These are phyloP conservation scores for Pipistrellus kuhlii DNA, from an alignment of 2,797 vertebrate species.

Conservation along the genomic window DNA sequence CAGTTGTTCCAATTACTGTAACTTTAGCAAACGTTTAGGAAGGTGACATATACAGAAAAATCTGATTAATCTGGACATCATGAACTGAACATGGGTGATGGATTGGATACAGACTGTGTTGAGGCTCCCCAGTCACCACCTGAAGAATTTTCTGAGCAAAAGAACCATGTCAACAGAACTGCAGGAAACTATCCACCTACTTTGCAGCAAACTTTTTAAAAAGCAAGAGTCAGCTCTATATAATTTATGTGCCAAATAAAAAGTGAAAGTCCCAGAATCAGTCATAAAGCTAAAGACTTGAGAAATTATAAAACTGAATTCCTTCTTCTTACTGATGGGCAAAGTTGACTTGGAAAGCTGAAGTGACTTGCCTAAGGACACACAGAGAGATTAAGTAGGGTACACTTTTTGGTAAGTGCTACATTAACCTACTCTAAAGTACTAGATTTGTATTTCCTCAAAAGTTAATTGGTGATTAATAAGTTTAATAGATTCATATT, in stretches of 20 bases:
- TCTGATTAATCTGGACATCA: slow-evolving; percentile 38
- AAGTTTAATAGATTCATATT: slow-evolving; percentile 16
- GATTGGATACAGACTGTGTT: not conserved
- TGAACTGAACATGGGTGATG: slow-evolving; percentile 52
- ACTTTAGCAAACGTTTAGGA: slow-evolving; percentile 58
- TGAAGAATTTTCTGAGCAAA: slow-evolving; percentile 52
- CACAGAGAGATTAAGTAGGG: not conserved
- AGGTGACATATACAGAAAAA: slow-evolving; percentile 40
- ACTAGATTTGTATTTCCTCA: not conserved
- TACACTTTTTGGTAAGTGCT: not conserved
- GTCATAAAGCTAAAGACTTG: slow-evolving; percentile 23
- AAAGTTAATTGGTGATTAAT: slow-evolving; percentile 27
- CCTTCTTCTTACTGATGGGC: slow-evolving; percentile 18
- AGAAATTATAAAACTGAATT: slow-evolving; percentile 19
- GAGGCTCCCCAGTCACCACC: not conserved
- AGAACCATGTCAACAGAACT: not conserved
- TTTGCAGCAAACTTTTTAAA: not conserved
- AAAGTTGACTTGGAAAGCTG: slow-evolving; percentile 21
- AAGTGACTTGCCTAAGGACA: not conserved
- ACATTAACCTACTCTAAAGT: not conserved
- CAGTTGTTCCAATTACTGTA: slow-evolving; percentile 67
- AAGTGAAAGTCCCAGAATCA: not conserved
- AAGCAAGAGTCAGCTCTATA: slow-evolving; percentile 1
- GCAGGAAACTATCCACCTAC: not conserved
- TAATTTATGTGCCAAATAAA: slow-evolving; percentile 11